Evolutionary conservation across 92 coral and sea anemone species (phyloP).

Genomic region (Porites evermanni): DNA sequence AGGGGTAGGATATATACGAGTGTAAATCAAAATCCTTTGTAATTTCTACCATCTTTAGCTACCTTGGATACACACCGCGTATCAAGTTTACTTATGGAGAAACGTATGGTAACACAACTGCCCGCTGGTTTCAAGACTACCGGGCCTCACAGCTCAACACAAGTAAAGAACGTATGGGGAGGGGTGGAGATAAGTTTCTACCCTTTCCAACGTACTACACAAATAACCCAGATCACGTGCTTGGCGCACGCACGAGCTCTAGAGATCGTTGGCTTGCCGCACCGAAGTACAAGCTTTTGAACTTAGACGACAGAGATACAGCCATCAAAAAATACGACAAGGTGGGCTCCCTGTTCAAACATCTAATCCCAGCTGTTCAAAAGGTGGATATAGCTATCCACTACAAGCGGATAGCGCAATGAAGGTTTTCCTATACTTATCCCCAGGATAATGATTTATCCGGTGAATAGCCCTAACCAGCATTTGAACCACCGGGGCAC

Average conservation of each 20-base stretch:
- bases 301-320: conserved; percentile 73
- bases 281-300: conserved; percentile 80
- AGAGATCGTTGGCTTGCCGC: conserved; percentile 97
- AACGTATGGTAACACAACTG: conserved; percentile 92
- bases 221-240: conserved; percentile 92
- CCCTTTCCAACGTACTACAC: conserved; percentile 98
- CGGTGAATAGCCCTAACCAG: no score
- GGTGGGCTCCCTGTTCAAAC: conserved; percentile 44
- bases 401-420: no score
- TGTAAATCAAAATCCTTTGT: no score
- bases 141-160: conserved; percentile 80
- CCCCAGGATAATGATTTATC: no score
- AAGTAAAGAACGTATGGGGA: conserved; percentile 88
- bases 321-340: conserved; percentile 73
- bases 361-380: no score
- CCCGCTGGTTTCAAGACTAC: conserved; percentile 85
- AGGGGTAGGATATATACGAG: background rate
- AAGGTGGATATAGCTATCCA: no score
- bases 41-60: conserved; percentile 38
- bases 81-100: conserved; percentile 84
- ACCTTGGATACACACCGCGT: conserved; percentile 90
- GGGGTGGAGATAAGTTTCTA: conserved; percentile 90
- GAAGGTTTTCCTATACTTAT: no score
- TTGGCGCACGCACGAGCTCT: conserved; percentile 91
- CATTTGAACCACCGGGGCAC: no score